Conservation (phyloP, 2,113 vertebrate genomes). For the Urocolius indicus region DNA sequence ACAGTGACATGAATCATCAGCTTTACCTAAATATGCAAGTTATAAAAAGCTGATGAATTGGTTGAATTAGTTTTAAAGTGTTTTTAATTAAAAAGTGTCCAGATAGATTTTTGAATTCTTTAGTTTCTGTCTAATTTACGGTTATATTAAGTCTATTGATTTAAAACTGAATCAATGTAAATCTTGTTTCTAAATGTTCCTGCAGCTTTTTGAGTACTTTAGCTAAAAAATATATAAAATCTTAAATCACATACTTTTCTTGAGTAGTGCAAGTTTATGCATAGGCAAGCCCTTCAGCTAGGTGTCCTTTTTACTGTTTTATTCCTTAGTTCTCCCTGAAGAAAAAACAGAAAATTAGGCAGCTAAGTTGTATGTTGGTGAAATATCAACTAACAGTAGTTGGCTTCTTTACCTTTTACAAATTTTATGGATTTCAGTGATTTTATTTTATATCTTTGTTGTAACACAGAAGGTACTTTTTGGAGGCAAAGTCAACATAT, state of each 20-base stretch:
- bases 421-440: neutral
- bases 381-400: neutral
- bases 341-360: neutral
- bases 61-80: slow-evolving; percentile 13
- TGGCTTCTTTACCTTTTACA: neutral
- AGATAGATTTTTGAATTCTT: neutral
- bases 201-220: neutral
- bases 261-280: neutral
- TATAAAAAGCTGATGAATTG: neutral
- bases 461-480: neutral
- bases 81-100: slow-evolving; percentile 46
- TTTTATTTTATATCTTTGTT: neutral
- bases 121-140: neutral
- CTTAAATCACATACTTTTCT: neutral
- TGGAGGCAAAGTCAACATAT: neutral
- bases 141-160: slow-evolving; percentile 22
- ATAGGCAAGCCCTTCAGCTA: neutral
- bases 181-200: neutral
- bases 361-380: neutral
- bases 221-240: neutral
- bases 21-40: neutral
- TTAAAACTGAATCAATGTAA: slow-evolving; percentile 26
- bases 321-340: neutral
- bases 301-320: neutral
- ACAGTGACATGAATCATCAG: neutral